Percentiles rank a stretch among this genome's conserved stretches.
Evolutionary conservation across 30 jellyfish, hydroid and myxozoan genomes (phyloP).

Genomic region (Chironex yamaguchii): DNA sequence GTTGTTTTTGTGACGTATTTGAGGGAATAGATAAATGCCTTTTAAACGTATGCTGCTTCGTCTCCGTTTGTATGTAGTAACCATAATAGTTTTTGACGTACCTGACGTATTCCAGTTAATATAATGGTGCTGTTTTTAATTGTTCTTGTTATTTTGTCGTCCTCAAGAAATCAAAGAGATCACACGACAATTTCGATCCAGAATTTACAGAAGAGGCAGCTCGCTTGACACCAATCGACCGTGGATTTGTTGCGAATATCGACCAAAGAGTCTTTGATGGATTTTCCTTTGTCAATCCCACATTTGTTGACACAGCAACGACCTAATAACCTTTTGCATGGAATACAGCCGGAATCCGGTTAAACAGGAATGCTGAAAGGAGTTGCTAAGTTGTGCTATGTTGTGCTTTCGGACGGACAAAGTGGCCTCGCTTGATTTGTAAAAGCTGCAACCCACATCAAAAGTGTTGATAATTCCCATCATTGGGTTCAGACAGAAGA

Average conservation of each 20-base stretch:
- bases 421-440: too few relatives aligned
- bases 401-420: too few relatives aligned
- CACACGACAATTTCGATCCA: constrained; percentile 96
- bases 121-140: not conserved
- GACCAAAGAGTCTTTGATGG: constrained; percentile 98
- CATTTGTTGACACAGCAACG: too few relatives aligned
- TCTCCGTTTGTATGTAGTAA: not conserved
- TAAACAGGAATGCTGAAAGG: too few relatives aligned
- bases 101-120: not conserved
- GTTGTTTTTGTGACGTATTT: too few relatives aligned
- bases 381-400: too few relatives aligned
- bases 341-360: too few relatives aligned
- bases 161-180: constrained; percentile 90
- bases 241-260: constrained; percentile 87
- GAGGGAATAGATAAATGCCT: not conserved
- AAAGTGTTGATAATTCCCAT: too few relatives aligned
- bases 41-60: not conserved
- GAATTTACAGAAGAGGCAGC: constrained; percentile 98
- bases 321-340: too few relatives aligned
- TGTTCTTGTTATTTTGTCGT: not conserved
- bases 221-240: constrained; percentile 95
- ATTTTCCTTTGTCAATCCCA: constrained; percentile 88
- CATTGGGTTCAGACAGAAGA: too few relatives aligned
- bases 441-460: too few relatives aligned
- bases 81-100: not conserved